These are phyloP conservation scores for Calonectris borealis DNA, from an alignment of 2,113 vertebrate species.

Conservation along the genomic window DNA sequence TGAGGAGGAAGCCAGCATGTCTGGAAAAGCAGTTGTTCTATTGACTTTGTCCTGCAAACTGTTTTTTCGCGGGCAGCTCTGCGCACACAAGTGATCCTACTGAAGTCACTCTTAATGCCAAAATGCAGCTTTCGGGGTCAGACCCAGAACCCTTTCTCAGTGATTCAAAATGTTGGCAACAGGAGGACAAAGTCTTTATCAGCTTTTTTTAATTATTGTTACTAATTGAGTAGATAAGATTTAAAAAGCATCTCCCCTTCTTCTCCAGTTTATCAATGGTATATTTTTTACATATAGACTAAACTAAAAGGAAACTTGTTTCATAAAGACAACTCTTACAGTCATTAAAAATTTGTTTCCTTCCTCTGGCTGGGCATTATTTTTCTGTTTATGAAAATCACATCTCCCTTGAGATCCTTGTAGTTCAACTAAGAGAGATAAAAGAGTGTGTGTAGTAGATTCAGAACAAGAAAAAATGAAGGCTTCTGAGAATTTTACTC, in stretches of 20 bases:
- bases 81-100: background rate
- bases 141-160: background rate
- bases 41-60: background rate
- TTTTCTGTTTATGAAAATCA: conserved; percentile 76
- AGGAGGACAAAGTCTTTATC: background rate
- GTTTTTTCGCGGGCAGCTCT: background rate
- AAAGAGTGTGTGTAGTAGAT: conserved; percentile 65
- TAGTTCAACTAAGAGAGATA: conserved; percentile 71
- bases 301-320: conserved; percentile 13
- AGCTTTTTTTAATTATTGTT: background rate
- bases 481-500: conserved; percentile 45
- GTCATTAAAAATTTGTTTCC: conserved; percentile 55
- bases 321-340: conserved; percentile 36
- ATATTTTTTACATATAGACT: background rate
- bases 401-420: conserved; percentile 67
- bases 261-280: background rate
- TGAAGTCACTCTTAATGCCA: background rate
- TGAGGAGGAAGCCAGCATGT: background rate
- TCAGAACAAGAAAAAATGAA: conserved; percentile 45
- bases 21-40: background rate
- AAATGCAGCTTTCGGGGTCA: background rate
- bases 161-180: background rate
- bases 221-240: background rate
- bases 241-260: background rate
- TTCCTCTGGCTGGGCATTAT: conserved; percentile 68